Base-by-base conservation (phyloP, 2,797 vertebrate genomes). In the Jordanella pulchra region DNA sequence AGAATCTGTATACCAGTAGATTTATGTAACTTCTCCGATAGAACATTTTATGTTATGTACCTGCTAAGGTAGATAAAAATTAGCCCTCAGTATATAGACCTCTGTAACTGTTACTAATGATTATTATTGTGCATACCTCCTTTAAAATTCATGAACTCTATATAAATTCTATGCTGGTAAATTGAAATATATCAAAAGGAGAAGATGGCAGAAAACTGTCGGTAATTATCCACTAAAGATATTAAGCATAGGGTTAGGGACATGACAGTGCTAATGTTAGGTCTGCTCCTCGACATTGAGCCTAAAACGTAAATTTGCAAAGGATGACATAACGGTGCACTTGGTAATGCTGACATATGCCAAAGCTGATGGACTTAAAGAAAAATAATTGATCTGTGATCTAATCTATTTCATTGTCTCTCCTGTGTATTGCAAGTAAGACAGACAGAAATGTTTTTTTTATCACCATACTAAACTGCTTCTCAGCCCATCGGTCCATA, bases 401-500 rank as follows among this genome's bases (percentile, higher is more conserved):
- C 78, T 93, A 93, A 94, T 95, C 91, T 90, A 65, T 86, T 60
- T 78, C 91, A 91, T 93, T 90, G 91, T 85, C 83, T 85, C 88
- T 77, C 81, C 78, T 74, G 90, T 92, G 91, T 91, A 92, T 93
- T 92, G 87, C 91, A 90, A 80, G 81, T 81, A 87, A 91, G 91
- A 93, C 92, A 87, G 89, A 89, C 92, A 87, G 89, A 89, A 81
- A 89, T 90, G 91, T 93, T 94, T 90, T 89, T 85, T 89, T 93
- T 93, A 94, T 94, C 94, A 88, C 77, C 80, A 75, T 67, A 56
- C 82, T 78, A 88, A 84, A 88, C 89, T 87, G 84, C 80, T 78
- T 87, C 79, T 39, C 84, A 83, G 78, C 84, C 79, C 74, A 67
- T 84, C 82, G 35, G 78, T 74, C 78, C 71, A 75, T 30, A 87